These are phyloP conservation scores for Lepus timidus DNA, from an alignment of 2,113 vertebrate species.

Conservation along the genomic window DNA sequence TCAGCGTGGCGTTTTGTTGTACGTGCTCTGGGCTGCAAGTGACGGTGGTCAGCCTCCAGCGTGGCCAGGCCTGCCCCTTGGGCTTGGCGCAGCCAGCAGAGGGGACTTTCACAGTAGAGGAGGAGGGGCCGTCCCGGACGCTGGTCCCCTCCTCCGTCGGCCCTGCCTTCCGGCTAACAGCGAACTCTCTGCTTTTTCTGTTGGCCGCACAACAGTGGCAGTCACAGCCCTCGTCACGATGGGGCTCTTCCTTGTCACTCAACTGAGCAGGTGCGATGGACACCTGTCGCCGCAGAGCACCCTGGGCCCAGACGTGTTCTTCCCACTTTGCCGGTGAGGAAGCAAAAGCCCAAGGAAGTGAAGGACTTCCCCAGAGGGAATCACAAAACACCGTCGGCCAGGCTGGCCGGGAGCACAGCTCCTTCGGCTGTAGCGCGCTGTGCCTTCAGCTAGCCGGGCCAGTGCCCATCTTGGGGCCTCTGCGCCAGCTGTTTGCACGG, in stretches of 20 bases:
- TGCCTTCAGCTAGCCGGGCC: rapidly evolving
- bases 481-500: background rate
- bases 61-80: rapidly evolving
- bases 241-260: background rate
- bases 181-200: background rate
- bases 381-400: background rate
- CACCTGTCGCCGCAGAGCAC: background rate
- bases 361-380: background rate
- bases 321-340: background rate
- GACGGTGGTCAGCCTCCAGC: background rate
- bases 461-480: too few species aligned
- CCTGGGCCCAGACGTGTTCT: background rate
- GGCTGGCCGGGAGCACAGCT: background rate
- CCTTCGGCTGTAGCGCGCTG: rapidly evolving
- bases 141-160: background rate
- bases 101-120: background rate
- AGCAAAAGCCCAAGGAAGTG: background rate
- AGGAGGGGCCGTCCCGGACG: background rate
- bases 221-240: rapidly evolving
- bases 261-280: background rate
- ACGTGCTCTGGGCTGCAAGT: background rate
- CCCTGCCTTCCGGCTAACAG: background rate
- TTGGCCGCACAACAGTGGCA: rapidly evolving
- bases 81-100: rapidly evolving
- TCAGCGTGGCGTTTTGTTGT: background rate